Evolutionary conservation across 2,888 invertebrate genomes (phyloP), one percentile per base, ranked within the genome.

Genomic region (Tetragonisca angustula): DNA sequence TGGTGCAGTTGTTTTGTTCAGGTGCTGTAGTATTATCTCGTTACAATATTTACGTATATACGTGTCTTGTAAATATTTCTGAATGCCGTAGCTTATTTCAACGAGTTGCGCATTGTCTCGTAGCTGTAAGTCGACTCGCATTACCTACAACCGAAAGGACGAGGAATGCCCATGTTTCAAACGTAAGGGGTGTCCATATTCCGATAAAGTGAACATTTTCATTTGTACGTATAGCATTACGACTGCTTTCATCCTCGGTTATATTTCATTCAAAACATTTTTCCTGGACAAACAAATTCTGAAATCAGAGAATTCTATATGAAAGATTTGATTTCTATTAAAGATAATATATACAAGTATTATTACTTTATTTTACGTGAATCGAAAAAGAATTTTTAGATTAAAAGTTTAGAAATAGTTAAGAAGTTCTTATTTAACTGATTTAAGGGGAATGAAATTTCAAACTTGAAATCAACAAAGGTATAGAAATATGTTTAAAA

Each of bases 201-300:
- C n/a, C 56, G 54, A 67, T 43, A 49, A 67, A 67, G 27, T 56
- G 67, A 75, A 67, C 49, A 56, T 67, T 75, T 59, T 67, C 67
- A 67, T 67, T 15, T 32, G 24, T 75, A 67, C 49, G 56, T 24
- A 9, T 24, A 54, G 36, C 19, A 36, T 73, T 52, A 43, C 64
- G 52, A 64, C 24, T 13, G n/a, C 43, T 59, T 75, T 21, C 15
- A 24, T 15, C 24, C 54, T 6, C 36, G 19, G 54, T 43, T 74
- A 3, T 74, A 54, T 65, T 54, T 54, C 52, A 43, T 74, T 74
- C 36, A 15, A 65, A 65, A 65, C 24, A 65, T 54, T 74, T 74
- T 54, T 17, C 5, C 13, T 13, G 21, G 43, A 43, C 24, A 24
- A 32, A 21, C 36, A 32, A 15, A 32, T 49, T 27, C 32, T 19